Conservation (phyloP, 64 coral and sea anemone species). For the Exaiptasia diaphana region DNA sequence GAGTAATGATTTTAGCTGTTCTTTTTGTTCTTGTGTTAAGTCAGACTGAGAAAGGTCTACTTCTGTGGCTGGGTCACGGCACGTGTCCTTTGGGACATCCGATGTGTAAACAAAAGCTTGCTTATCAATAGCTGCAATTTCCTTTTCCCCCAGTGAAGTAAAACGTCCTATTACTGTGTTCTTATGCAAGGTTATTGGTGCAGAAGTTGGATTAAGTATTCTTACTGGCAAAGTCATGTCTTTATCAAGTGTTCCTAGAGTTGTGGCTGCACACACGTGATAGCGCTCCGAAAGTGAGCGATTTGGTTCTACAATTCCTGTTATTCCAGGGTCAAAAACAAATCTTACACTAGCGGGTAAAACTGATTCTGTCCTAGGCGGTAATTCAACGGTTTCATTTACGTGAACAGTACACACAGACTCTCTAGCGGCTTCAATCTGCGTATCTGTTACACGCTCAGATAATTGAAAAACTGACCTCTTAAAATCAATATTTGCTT, state of each 20-base stretch:
- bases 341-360: background rate
- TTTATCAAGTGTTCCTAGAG: background rate
- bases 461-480: background rate
- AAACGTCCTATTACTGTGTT: background rate
- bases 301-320: background rate
- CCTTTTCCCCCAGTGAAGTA: background rate
- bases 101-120: background rate
- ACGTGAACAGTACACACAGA: background rate
- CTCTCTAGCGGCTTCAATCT: background rate
- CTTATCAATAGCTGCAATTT: background rate
- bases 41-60: background rate
- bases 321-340: background rate
- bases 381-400: background rate
- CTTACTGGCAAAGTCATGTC: background rate
- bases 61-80: background rate
- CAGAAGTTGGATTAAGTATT: background rate
- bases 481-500: constrained; percentile 2
- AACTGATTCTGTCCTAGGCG: background rate
- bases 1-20: background rate
- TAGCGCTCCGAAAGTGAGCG: background rate
- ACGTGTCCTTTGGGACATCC: background rate
- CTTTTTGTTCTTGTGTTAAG: background rate
- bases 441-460: no score
- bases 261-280: background rate
- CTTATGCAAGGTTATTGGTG: background rate